These are phyloP conservation scores for Dynastes hyllus DNA, from an alignment of 2,888 invertebrate species.

Conservation along the genomic window DNA sequence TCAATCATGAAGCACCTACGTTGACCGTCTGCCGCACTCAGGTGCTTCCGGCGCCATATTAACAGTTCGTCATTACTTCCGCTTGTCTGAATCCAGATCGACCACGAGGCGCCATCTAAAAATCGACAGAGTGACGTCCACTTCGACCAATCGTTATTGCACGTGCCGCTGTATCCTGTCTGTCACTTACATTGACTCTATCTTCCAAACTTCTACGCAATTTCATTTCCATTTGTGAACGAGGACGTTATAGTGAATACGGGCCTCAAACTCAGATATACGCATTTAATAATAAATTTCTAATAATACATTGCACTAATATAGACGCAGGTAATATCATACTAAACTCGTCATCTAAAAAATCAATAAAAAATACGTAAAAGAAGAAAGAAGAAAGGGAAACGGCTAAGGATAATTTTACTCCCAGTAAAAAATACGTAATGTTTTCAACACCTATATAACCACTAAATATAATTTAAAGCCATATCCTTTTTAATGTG, in stretches of 20 bases:
- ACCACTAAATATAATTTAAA: too few species aligned
- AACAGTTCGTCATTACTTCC: slow-evolving; percentile 55
- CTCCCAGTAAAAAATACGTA: too few species aligned
- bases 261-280: not conserved
- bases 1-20: slow-evolving; percentile 50
- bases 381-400: too few species aligned
- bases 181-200: slow-evolving; percentile 38
- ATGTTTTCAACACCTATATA: too few species aligned
- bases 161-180: slow-evolving; percentile 41
- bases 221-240: slow-evolving; percentile 31
- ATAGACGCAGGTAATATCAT: too few species aligned
- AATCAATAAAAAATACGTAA: too few species aligned
- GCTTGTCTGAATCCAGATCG: slow-evolving; percentile 55
- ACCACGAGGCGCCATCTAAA: slow-evolving; percentile 51
- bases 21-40: slow-evolving; percentile 46
- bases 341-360: too few species aligned
- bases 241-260: too few species aligned
- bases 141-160: slow-evolving; percentile 47
- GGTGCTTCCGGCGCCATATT: slow-evolving; percentile 48
- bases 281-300: not conserved
- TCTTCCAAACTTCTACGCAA: slow-evolving; percentile 44
- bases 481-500: too few species aligned
- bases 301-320: too few species aligned
- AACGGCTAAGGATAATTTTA: too few species aligned
- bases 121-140: slow-evolving; percentile 53